Conservation (phyloP, 2,797 vertebrate genomes). For the Myoxocephalus aenaeus region DNA sequence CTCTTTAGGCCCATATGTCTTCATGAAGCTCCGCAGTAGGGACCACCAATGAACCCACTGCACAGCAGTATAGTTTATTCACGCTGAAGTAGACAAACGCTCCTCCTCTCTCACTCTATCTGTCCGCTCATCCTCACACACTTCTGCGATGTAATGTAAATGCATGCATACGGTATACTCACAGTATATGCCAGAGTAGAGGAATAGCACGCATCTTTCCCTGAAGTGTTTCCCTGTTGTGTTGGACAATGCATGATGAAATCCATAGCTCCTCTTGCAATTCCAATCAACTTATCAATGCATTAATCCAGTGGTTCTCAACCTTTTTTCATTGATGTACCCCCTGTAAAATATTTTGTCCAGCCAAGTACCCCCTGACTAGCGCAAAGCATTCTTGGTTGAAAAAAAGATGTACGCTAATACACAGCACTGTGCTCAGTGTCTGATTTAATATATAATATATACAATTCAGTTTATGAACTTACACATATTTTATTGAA, state of each 20-base stretch:
- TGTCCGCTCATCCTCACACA: slow-evolving; percentile 1
- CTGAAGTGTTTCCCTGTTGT: neutral
- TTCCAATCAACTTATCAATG: neutral
- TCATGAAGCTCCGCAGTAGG: slow-evolving; percentile 82
- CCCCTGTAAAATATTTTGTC: too few species aligned
- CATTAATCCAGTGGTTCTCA: too few species aligned
- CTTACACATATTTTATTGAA: too few species aligned
- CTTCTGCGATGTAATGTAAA: neutral
- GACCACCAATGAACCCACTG: slow-evolving; percentile 79
- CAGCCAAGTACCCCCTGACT: too few species aligned
- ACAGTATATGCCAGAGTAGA: neutral
- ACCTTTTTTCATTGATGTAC: too few species aligned
- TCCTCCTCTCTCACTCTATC: slow-evolving; percentile 19
- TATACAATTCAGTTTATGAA: too few species aligned
- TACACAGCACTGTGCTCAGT: too few species aligned
- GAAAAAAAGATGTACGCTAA: too few species aligned
- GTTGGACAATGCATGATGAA: neutral
- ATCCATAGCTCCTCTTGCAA: neutral
- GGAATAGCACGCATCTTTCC: neutral
- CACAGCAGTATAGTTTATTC: slow-evolving; percentile 71
- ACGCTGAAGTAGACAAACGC: slow-evolving; percentile 57
- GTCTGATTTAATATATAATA: too few species aligned
- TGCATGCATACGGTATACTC: neutral
- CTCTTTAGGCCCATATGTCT: slow-evolving; percentile 92
- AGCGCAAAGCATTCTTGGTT: too few species aligned